Evolutionary conservation across 2,888 invertebrate genomes (phyloP), one percentile per base, ranked within the genome.

Genomic region (Conops quadrifasciatus): DNA sequence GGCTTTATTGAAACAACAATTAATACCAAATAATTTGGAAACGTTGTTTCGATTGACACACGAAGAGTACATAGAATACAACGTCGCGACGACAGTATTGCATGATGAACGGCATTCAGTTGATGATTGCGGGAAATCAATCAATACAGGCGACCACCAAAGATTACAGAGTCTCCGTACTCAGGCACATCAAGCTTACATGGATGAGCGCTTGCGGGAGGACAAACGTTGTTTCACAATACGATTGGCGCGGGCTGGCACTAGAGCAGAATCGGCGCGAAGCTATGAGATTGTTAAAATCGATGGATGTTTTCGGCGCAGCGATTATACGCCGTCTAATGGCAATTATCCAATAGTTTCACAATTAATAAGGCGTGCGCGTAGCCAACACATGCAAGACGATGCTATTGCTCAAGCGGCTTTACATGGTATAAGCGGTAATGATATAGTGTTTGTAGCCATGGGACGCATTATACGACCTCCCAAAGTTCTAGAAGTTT

Each of bases 391-490:
- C 68, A 75, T 80, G 21, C 83, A 82, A 58, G 83, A 83, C 65
- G 83, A 83, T 75, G 81, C 81, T 47, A 83, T 83, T 86, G 85
- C 90, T 85, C 72, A 87, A 87, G 82, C 88, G 84, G 80, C 89
- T 85, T 77, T 86, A 70, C 86, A 85, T 65, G 84, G 85, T 65
- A 84, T 86, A 58, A 89, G 90, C 78, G 90, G 90, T 13, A 90
- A 90, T 84, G 90, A 90, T 78, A 88, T 88, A 82, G 89, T 90
- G 72, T 90, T 93, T 79, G 89, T 93, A 78, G 93, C 92, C 73
- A 90, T 95, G 86, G 93, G 92, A 45, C 89, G 91, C 80, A 87
- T 94, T 28, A 85, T 92, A 79, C 89, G 92, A 79, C 92, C 93
- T n/a, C 89, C 89, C 73, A 36, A 91, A 60, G 89, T 93, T 45